A percentile compares a stretch with the other conserved stretches of the same genome.
phyloP scores from a whole-genome alignment of 2,888 invertebrate species.

The Apamea sordens region DNA sequence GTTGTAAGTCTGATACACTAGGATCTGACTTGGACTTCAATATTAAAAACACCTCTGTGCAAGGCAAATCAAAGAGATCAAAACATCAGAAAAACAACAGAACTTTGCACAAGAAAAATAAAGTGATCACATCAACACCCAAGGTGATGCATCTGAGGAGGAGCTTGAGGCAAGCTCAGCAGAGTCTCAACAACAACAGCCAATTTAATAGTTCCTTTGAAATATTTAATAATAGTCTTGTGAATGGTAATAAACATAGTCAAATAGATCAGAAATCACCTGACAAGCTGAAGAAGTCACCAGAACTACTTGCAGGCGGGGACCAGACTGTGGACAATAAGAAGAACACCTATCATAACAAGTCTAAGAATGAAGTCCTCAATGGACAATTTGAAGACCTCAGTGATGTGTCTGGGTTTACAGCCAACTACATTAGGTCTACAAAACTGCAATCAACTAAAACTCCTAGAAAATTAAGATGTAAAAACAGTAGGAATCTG shows the following conservation, averaged over 20 bases:
- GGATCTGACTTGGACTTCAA: slow-evolving; percentile 84
- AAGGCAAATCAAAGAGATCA: slow-evolving; percentile 76
- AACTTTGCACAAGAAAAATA: slow-evolving; percentile 79
- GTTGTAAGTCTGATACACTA: slow-evolving; percentile 76
- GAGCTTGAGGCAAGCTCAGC: slow-evolving; percentile 80
- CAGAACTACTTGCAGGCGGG: slow-evolving; percentile 66
- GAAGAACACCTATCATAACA: slow-evolving; percentile 62
- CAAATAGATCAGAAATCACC: slow-evolving; percentile 58
- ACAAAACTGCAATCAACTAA: slow-evolving; percentile 83
- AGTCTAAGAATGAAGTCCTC: slow-evolving; percentile 65
- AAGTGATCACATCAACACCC: slow-evolving; percentile 83
- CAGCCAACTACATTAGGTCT: slow-evolving; percentile 88
- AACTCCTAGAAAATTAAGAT: slow-evolving; percentile 78
- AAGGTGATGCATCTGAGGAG: slow-evolving; percentile 78
- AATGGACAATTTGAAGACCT: slow-evolving; percentile 86
- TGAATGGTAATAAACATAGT: slow-evolving; percentile 72
- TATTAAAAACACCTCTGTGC: slow-evolving; percentile 79
- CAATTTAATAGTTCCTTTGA: slow-evolving; percentile 80
- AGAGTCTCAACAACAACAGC: slow-evolving; percentile 74
- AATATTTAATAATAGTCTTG: slow-evolving; percentile 69
- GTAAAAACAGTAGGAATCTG: slow-evolving; percentile 77
- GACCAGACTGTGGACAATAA: slow-evolving; percentile 69
- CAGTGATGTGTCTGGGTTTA: slow-evolving; percentile 88
- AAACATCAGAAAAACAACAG: slow-evolving; percentile 75
- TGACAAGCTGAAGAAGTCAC: slow-evolving; percentile 62